Conservation (phyloP, 1,140 invertebrate genomes). For the Papilio machaon region DNA sequence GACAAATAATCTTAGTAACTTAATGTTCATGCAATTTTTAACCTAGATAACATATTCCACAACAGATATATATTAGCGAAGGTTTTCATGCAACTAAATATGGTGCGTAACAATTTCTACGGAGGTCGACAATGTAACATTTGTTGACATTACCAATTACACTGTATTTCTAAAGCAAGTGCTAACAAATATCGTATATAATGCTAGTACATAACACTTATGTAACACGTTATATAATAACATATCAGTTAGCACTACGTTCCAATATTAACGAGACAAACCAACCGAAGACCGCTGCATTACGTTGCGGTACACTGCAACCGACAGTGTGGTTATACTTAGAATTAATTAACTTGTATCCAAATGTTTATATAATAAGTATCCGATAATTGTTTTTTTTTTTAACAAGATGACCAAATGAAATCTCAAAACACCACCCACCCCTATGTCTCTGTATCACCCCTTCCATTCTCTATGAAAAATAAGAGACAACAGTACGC, state of each 20-base stretch:
- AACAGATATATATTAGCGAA: not conserved
- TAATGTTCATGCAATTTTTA: not conserved
- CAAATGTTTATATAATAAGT: not conserved
- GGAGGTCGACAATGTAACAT: not conserved
- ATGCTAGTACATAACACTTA: not conserved
- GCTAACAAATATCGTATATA: not conserved
- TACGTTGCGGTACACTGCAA: not conserved
- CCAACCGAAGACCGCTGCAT: not conserved
- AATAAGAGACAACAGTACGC: not conserved
- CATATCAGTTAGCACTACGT: not conserved
- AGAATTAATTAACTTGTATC: not conserved
- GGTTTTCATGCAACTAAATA: not conserved
- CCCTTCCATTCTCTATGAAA: too few species aligned
- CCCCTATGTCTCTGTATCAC: too few species aligned
- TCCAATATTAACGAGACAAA: not conserved
- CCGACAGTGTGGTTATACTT: not conserved
- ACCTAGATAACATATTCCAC: not conserved
- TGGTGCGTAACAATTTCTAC: constrained; percentile 17
- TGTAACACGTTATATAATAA: constrained; percentile 6
- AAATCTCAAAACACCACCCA: too few species aligned
- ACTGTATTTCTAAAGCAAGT: not conserved
- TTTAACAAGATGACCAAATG: too few species aligned
- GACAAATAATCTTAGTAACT: too few species aligned
- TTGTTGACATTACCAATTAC: constrained; percentile 9
- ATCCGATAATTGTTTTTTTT: too few species aligned